These are phyloP conservation scores for Drosophila athabasca DNA, from an alignment of 1,140 invertebrate genomes.

Conservation along the genomic window DNA sequence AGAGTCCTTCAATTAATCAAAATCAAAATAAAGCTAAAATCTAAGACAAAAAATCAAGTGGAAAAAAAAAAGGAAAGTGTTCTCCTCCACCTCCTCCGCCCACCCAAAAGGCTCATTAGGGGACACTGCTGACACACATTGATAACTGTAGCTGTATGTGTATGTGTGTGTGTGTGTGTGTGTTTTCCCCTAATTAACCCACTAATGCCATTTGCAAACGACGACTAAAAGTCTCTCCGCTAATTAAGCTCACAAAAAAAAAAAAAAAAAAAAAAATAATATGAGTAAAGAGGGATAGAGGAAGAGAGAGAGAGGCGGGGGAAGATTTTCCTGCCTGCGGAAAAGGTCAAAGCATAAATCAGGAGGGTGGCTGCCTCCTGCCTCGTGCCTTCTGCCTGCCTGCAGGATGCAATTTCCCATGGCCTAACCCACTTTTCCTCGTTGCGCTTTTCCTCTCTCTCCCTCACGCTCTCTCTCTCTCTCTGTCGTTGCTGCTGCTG, in stretches of 20 bases:
- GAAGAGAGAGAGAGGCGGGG: slow-evolving; percentile 22
- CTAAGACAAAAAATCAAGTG: background rate
- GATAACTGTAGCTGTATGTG: slow-evolving; percentile 40
- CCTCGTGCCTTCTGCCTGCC: no score
- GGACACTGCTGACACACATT: slow-evolving; percentile 58
- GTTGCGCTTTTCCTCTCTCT: background rate
- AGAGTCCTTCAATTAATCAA: slow-evolving; percentile 43
- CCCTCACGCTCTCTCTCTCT: background rate
- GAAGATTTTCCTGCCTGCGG: slow-evolving; percentile 63
- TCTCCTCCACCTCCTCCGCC: slow-evolving; percentile 1
- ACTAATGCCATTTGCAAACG: slow-evolving; percentile 70
- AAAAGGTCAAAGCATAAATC: slow-evolving; percentile 81
- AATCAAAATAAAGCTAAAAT: slow-evolving; percentile 42
- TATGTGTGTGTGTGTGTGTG: slow-evolving; percentile 32
- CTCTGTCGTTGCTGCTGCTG: background rate
- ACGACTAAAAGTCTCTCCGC: slow-evolving; percentile 47
- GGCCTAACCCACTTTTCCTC: slow-evolving; percentile 61
- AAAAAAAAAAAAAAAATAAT: slow-evolving; percentile 10
- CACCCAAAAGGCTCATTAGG: slow-evolving; percentile 56
- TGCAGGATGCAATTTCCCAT: slow-evolving; percentile 63
- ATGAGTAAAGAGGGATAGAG: slow-evolving; percentile 36
- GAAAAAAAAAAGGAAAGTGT: slow-evolving; percentile 6
- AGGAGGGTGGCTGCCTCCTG: slow-evolving; percentile 20
- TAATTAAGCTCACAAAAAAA: slow-evolving; percentile 68
- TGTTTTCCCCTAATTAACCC: slow-evolving; percentile 69